Evolutionary conservation across 2,113 vertebrate genomes (phyloP), one percentile per base, ranked within the genome.

Genomic region (Tragelaphus imberbis): DNA sequence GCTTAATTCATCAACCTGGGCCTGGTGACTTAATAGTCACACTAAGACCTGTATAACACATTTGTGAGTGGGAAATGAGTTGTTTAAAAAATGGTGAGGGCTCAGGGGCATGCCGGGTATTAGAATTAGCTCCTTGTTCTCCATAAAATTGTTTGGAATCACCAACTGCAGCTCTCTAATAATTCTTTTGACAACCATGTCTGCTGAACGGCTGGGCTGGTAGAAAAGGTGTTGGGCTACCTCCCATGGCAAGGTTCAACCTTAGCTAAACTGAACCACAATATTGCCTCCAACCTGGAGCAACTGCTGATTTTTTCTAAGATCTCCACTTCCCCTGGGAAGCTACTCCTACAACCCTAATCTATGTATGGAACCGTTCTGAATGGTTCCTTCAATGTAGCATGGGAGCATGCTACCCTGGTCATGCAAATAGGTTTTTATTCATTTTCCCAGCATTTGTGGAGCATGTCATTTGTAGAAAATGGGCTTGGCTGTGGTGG

Each of bases 21-120:
- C 40, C 90, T 96, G 44, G 44, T 71, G 49, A 87, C 88, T 94
- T 95, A 88, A 88, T 17, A 80, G 86, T 92, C 88, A 89, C 53
- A 49, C 90, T 84, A 92, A 96, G 97, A 96, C 94, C 86, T 68
- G 30, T 3, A 25, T 82, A 95, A 91, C 79, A 53, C 55, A 21
- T 92, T 79, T 65, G 68, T 59, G 91, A 80, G 36, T 91, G 90
- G 65, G 84, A 92, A 97, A 90, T 91, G 88, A 86, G 90, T 49
- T 95, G 96, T 96, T 79, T 88, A 77, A 77, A 79, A 90, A 71
- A 49, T 27, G 25, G 51, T 75, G 53, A 92, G 85, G 28, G 17
- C 94, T 95, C 88, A 17, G 59, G 68, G 65, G 84, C 49, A 40
- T 87, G 53, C 40, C 6, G 4, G 86, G 86, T 92, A 94, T 96